Evolutionary conservation across 2,888 invertebrate genomes (phyloP).

Genomic region (Pandemis heparana): DNA sequence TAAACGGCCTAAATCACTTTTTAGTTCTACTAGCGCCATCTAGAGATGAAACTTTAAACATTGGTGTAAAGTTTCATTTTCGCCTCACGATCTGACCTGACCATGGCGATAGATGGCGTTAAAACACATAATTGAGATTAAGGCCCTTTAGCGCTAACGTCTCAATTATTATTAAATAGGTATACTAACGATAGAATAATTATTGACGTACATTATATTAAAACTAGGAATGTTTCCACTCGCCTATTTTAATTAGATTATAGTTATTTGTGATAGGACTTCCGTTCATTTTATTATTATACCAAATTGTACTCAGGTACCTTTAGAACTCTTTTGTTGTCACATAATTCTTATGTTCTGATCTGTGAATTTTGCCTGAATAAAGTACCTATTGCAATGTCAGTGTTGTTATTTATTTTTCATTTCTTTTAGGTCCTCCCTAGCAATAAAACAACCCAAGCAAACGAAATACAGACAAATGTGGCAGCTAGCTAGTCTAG

Average conservation of each 20-base stretch:
- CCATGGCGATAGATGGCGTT: slow-evolving; percentile 31
- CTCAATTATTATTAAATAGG: slow-evolving; percentile 43
- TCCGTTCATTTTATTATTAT: slow-evolving; percentile 38
- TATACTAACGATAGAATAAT: slow-evolving; percentile 38
- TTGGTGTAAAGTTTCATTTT: slow-evolving; percentile 27
- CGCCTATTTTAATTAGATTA: slow-evolving; percentile 43
- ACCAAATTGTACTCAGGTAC: slow-evolving; percentile 40
- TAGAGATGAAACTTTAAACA: slow-evolving; percentile 19
- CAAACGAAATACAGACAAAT: no score
- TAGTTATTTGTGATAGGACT: slow-evolving; percentile 42
- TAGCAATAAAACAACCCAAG: background rate
- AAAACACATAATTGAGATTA: slow-evolving; percentile 13
- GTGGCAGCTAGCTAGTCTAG: no score
- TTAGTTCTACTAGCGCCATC: slow-evolving; percentile 21
- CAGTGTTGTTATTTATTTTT: slow-evolving; percentile 27
- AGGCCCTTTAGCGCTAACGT: slow-evolving; percentile 28
- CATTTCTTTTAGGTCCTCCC: background rate
- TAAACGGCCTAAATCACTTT: slow-evolving; percentile 26
- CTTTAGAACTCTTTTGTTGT: slow-evolving; percentile 21
- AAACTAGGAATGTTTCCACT: slow-evolving; percentile 43
- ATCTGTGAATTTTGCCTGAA: slow-evolving; percentile 35
- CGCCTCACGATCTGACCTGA: slow-evolving; percentile 12
- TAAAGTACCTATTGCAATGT: slow-evolving; percentile 29
- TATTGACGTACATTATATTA: slow-evolving; percentile 41
- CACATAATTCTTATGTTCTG: slow-evolving; percentile 22